Percentiles rank a stretch among this genome's conserved stretches.
These are phyloP conservation scores for Scyliorhinus canicula DNA, from an alignment of 2,797 vertebrate genomes.

Conservation along the genomic window DNA sequence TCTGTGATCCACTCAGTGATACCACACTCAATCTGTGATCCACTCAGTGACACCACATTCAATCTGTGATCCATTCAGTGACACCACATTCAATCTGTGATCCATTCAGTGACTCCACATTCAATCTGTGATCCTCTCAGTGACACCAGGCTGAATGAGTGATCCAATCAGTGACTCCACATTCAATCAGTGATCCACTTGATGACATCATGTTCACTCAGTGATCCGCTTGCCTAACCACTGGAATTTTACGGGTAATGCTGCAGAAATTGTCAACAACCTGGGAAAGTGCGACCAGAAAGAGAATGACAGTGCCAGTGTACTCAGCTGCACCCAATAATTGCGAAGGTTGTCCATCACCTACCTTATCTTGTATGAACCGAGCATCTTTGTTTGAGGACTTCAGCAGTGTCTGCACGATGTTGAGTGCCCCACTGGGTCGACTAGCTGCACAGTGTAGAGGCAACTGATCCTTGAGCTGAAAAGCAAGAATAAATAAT, in stretches of 20 bases:
- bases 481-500: conserved; percentile 21
- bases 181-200: not conserved
- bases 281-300: not conserved
- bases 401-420: conserved; percentile 50
- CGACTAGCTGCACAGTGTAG: conserved; percentile 53
- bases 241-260: not conserved
- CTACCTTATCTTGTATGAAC: conserved; percentile 50
- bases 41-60: too few species aligned
- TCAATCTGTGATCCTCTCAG: too few species aligned
- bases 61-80: too few species aligned
- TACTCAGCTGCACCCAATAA: not conserved
- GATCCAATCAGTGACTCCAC: not conserved
- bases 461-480: conserved; percentile 52
- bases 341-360: too few species aligned
- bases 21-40: too few species aligned
- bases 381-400: conserved; percentile 52
- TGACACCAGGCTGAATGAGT: too few species aligned
- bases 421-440: conserved; percentile 43
- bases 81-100: too few species aligned
- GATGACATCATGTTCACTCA: not conserved
- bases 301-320: too few species aligned
- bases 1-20: too few species aligned
- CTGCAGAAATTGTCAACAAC: not conserved
- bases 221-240: not conserved
- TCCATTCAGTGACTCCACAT: too few species aligned